Evolutionary conservation across 2,113 vertebrate genomes (phyloP).

Genomic region (Sturnira hondurensis): DNA sequence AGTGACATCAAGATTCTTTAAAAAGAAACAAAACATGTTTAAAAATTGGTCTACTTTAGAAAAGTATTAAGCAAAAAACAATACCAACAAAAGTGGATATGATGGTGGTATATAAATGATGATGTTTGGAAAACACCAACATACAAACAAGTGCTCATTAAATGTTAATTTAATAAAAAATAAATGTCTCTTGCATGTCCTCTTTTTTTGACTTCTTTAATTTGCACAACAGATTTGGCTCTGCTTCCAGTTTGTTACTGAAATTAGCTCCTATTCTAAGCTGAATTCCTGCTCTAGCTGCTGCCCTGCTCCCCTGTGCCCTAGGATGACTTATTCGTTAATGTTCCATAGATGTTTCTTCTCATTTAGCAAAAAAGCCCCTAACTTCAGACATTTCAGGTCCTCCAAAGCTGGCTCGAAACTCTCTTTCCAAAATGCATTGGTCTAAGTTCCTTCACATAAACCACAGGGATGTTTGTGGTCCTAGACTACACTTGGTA

Average conservation of each 20-base stretch:
- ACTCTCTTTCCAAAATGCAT: neutral
- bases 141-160: neutral
- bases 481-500: too few species aligned
- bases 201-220: neutral
- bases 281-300: neutral
- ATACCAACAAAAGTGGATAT: neutral
- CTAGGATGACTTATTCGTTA: neutral
- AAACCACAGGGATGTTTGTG: neutral
- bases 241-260: neutral
- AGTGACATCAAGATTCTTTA: neutral
- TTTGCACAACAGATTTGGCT: neutral
- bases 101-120: neutral
- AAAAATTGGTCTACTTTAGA: neutral
- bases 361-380: neutral
- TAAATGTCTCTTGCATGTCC: neutral
- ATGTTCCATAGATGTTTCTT: neutral
- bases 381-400: neutral
- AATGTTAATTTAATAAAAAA: neutral
- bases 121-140: neutral
- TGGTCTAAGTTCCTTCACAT: neutral
- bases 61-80: neutral
- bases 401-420: neutral
- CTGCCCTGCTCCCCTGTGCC: fast-evolving
- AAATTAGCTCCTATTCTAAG: neutral
- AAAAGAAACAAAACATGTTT: neutral